Base-by-base conservation (phyloP, 2,797 vertebrate species). In the Enteromius anoplus region DNA sequence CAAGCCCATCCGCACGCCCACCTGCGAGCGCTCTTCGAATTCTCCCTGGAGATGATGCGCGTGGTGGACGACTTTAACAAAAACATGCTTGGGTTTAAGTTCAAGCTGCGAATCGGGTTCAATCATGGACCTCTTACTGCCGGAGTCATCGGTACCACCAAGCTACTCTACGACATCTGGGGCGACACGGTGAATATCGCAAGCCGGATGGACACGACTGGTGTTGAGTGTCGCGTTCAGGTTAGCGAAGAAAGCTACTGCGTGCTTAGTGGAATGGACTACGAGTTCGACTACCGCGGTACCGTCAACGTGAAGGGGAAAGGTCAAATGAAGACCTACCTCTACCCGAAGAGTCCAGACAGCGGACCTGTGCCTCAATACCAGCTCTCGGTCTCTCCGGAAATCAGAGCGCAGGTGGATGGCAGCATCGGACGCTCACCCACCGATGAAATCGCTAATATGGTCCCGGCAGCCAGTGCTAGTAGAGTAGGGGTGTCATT, bases 281-380 rank as follows among this genome's bases (percentile, higher is more conserved):
- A 99, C 11, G 95, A 97, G 89, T 98, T 99, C 80, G 96, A 99
- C 92, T 99, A 99, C 83, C 94, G 98, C 79, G 98, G 98, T 85
- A 99, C 98, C 0, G 98, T 99, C 91, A 98, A 99, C 6, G 98
- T 99, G 66, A 99, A 99, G 91, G 98, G 98, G 37, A 99, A 99
- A 80, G 98, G 98, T 81, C 97, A 99, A 91, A 99, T 99, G 98
- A 98, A 98, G 95, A 99, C 98, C 91, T 99, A 97, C 91, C 95
- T 99, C 4, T 99, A 95, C 91, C 97, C 97, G 26, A 97, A 95
- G 90, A 96, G 96, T 92, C 93, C 88, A 82, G 96, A 96, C 91
- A 95, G 91, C 0, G 96, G 97, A 6, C 92, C 96, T 0, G 96
- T 98, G 85, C 98, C 98, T 0, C 97, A 98, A 88, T 98, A 99